Evolutionary conservation across 2,888 invertebrate genomes (phyloP), one percentile per base, ranked within the genome.

Genomic region (Brachypalpus laphriformis): DNA sequence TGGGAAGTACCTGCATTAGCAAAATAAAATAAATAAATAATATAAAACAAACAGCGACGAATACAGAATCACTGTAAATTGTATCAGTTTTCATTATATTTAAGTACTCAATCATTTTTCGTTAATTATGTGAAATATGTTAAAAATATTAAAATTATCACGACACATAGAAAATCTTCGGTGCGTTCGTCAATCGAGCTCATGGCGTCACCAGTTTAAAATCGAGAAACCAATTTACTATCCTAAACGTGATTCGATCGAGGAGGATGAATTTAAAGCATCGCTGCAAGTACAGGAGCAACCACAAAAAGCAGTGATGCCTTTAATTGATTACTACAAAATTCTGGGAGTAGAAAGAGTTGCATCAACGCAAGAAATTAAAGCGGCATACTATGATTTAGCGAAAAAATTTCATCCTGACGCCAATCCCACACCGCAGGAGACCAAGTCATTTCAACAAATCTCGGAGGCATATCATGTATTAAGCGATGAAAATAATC

Each of bases 401-500:
- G 91, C 91, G 9, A 91, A 91, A 75, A 91, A 90, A 31, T 91
- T 89, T 85, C 91, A 91, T 82, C 91, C 91, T 0, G 91, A 91
- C 78, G 89, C 89, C 0, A 86, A 87, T 7, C 89, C 88, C 3
- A 88, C 89, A 0, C 87, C 88, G 31, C 87, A 89, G 45, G 88
- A 90, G 31, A 82, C 90, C 3, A 89, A 90, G 25, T 89, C 89
- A 42, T 91, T 91, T 85, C 98, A 99, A 91, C 97, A 98, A 91
- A 98, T 99, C 4, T 98, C 98, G 0, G 99, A 99, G 93, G 99
- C 99, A 0, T 99, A 99, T 92, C 98, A 99, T 93, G 97, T 99
- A 28, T 87, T 92, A 6, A 91, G 91, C 6, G 99, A 99, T 93
- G 97, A 97, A 20, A 93, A 93, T 0, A 98, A 98, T 92, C 94